Conservation (phyloP, 2,113 vertebrate genomes). For the Solea senegalensis region DNA sequence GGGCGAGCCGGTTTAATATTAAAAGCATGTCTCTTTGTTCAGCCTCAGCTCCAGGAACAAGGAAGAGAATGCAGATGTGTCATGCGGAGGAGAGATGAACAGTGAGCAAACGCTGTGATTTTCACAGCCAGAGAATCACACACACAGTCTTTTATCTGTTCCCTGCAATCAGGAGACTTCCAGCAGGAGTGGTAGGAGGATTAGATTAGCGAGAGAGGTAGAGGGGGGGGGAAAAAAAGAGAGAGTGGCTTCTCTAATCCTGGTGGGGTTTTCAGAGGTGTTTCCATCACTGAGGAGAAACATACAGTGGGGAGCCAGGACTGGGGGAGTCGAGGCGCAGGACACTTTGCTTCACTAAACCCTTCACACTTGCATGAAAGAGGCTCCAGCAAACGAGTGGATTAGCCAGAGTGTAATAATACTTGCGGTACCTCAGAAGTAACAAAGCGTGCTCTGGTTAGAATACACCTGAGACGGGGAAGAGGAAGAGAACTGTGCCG, state of each 20-base stretch:
- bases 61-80: slow-evolving; percentile 53
- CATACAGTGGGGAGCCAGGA: slow-evolving; percentile 35
- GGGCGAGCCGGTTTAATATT: slow-evolving; percentile 72
- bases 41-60: slow-evolving; percentile 52
- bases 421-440: slow-evolving; percentile 55
- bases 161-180: slow-evolving; percentile 74
- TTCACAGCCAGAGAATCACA: slow-evolving; percentile 63
- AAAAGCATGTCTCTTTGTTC: slow-evolving; percentile 73
- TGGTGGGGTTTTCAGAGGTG: slow-evolving; percentile 70
- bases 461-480: slow-evolving; percentile 46
- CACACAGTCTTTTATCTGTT: slow-evolving; percentile 71
- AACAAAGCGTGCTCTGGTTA: slow-evolving; percentile 44
- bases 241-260: slow-evolving; percentile 71
- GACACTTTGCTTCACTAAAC: slow-evolving; percentile 62
- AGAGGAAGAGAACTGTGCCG: slow-evolving; percentile 13
- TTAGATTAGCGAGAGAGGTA: slow-evolving; percentile 69
- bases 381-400: slow-evolving; percentile 64
- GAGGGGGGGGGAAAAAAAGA: slow-evolving; percentile 58
- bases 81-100: slow-evolving; percentile 35
- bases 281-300: slow-evolving; percentile 59
- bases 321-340: slow-evolving; percentile 21
- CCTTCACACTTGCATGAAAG: slow-evolving; percentile 67
- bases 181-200: slow-evolving; percentile 70
- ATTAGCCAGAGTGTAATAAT: slow-evolving; percentile 73
- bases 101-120: slow-evolving; percentile 57